These are phyloP conservation scores for Scomber japonicus DNA, from an alignment of 2,113 vertebrate species.

Conservation along the genomic window DNA sequence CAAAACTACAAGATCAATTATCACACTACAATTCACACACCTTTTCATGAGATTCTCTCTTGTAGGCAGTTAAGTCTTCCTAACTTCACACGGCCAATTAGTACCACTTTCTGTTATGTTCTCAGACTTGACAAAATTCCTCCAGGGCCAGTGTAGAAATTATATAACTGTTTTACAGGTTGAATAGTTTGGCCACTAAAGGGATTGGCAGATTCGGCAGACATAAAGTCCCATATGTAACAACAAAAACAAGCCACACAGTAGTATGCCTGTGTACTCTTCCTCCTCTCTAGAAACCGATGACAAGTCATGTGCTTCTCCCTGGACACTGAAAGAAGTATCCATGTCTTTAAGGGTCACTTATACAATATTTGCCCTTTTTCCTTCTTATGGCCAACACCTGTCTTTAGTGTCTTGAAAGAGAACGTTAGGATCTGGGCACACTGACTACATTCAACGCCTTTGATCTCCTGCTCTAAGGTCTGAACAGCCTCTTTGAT, in stretches of 20 bases:
- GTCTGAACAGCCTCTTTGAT: slow-evolving; percentile 17
- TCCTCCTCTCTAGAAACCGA: too few relatives aligned
- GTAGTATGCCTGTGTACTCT: too few relatives aligned
- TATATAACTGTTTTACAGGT: neutral
- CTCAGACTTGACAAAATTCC: too few relatives aligned
- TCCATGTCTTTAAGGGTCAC: neutral
- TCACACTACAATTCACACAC: too few relatives aligned
- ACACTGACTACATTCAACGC: neutral
- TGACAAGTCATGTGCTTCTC: too few relatives aligned
- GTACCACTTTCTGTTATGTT: neutral
- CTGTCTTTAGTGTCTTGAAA: neutral
- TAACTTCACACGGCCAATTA: too few relatives aligned
- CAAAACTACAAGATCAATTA: too few relatives aligned
- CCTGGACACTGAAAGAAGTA: neutral
- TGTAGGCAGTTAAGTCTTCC: too few relatives aligned
- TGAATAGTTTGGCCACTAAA: neutral
- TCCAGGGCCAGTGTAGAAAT: too few relatives aligned
- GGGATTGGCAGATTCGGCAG: neutral
- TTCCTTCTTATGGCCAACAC: neutral
- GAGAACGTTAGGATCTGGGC: neutral
- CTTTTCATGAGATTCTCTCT: too few relatives aligned
- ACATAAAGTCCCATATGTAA: too few relatives aligned
- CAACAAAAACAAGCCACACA: too few relatives aligned
- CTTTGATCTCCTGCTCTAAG: slow-evolving; percentile 2
- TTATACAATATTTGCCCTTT: neutral